phyloP scores from a whole-genome alignment of 2,888 invertebrate species.

The Lamellibrachia satsuma region DNA sequence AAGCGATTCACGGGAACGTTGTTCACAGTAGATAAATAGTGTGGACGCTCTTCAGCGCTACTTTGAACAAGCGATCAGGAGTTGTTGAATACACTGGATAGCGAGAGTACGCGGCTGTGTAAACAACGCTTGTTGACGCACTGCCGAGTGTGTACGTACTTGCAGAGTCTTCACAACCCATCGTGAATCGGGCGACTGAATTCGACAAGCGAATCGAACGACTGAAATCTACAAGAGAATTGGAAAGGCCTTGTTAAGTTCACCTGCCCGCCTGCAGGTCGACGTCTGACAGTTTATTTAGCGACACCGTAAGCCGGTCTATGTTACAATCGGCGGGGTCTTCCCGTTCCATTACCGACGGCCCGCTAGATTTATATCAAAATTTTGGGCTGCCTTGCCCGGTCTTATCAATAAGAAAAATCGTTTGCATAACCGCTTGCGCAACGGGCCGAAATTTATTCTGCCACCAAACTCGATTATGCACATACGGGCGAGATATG shows the following conservation, averaged over 20 bases:
- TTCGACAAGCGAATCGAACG: not conserved
- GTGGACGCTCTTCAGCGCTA: not conserved
- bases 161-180: not conserved
- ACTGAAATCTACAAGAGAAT: not conserved
- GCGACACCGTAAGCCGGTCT: not conserved
- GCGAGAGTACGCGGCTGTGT: not conserved
- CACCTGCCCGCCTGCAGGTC: not conserved
- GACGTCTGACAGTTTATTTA: not conserved
- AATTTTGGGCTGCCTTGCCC: not conserved
- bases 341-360: not conserved
- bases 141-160: not conserved
- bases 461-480: not conserved
- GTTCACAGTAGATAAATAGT: not conserved
- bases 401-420: not conserved
- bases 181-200: not conserved
- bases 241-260: not conserved
- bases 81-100: not conserved
- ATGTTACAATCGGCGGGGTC: not conserved
- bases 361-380: not conserved
- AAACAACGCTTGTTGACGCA: not conserved
- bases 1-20: not conserved
- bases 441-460: not conserved
- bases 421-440: not conserved
- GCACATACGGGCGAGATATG: not conserved
- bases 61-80: not conserved